Percentiles rank a stretch among this genome's conserved stretches.
phyloP scores from a whole-genome alignment of 2,797 vertebrate species.

The Tapirus indicus region DNA sequence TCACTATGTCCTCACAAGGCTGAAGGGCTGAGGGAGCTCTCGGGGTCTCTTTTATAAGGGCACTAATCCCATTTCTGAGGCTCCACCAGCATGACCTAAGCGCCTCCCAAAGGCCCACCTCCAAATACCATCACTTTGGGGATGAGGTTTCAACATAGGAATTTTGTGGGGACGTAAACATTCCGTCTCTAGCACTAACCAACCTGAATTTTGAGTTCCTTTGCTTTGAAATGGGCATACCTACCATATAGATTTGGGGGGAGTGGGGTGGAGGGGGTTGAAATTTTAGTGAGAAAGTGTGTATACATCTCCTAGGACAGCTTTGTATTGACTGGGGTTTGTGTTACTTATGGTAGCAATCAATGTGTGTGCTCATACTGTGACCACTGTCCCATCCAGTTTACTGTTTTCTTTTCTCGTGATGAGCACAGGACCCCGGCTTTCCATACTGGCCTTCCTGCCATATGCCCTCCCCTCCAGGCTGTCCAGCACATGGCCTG shows the following conservation, averaged over 20 bases:
- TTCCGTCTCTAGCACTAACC: neutral
- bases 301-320: fast-evolving
- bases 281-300: neutral
- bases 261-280: neutral
- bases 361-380: neutral
- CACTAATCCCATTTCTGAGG: neutral
- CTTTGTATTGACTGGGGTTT: neutral
- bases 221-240: neutral
- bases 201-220: neutral
- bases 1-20: neutral
- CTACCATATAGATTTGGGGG: neutral
- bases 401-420: neutral
- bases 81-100: neutral
- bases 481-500: fast-evolving
- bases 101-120: neutral
- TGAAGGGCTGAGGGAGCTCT: neutral
- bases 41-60: neutral
- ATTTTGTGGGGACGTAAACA: neutral
- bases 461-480: fast-evolving
- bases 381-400: neutral
- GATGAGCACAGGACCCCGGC: neutral
- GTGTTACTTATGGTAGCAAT: neutral
- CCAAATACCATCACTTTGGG: neutral
- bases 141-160: neutral
- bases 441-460: neutral